A percentile compares a stretch with the other conserved stretches of the same genome.
phyloP scores from a whole-genome alignment of 1,140 invertebrate genomes.

The Trachymyrmex septentrionalis region DNA sequence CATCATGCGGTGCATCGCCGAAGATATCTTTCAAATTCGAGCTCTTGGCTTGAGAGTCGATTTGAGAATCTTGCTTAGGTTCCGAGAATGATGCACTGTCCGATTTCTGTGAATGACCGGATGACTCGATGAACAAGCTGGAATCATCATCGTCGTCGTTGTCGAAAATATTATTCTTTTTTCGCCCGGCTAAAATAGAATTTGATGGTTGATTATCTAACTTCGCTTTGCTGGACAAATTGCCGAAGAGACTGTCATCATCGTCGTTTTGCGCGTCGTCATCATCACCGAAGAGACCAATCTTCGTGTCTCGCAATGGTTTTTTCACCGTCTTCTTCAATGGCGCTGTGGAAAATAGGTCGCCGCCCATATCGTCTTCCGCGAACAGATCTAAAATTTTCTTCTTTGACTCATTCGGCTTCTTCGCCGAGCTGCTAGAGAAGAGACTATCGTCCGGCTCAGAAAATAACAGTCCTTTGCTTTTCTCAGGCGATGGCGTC shows the following conservation, averaged over 20 bases:
- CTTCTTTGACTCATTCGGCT: constrained; percentile 68
- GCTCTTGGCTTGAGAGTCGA: constrained; percentile 43
- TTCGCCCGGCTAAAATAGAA: neutral
- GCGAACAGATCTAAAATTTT: constrained; percentile 75
- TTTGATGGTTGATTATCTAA: constrained; percentile 32
- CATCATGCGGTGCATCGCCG: constrained; percentile 79
- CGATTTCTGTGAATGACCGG: constrained; percentile 51
- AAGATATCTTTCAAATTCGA: constrained; percentile 82
- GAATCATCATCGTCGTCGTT: constrained; percentile 74
- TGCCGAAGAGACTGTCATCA: constrained; percentile 79
- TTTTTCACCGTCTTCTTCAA: constrained; percentile 77
- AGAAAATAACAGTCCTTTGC: constrained; percentile 75
- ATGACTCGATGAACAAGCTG: constrained; percentile 61
- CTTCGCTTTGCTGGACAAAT: constrained; percentile 44
- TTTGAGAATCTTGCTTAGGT: constrained; percentile 13
- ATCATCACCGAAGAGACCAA: constrained; percentile 79
- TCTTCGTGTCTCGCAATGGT: constrained; percentile 75
- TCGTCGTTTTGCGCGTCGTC: constrained; percentile 74
- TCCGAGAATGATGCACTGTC: constrained; percentile 49
- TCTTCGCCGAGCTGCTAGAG: constrained; percentile 65
- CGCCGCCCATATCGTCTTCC: constrained; percentile 78
- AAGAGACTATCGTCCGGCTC: constrained; percentile 83
- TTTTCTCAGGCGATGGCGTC: constrained; percentile 84
- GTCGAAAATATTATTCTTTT: constrained; percentile 70
- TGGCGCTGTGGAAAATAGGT: constrained; percentile 79